Percentiles rank a stretch among this genome's conserved stretches.
Evolutionary conservation across 2,113 vertebrate genomes (phyloP).

Genomic region (Triplophysa rosa): DNA sequence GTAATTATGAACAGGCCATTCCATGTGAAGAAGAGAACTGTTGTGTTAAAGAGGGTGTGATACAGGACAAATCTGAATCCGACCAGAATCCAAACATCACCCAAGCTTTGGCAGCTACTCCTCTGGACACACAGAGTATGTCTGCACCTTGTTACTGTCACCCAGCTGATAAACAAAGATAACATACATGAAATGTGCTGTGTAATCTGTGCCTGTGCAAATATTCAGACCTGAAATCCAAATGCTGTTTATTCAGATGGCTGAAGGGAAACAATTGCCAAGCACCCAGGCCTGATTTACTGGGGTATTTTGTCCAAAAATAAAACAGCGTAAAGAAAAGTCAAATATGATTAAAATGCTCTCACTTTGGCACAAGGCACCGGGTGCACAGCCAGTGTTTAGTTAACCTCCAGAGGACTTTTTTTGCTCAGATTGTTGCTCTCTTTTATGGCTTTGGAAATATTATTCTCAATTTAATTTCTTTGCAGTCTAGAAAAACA

Average conservation of each 20-base stretch:
- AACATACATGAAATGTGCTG: constrained; percentile 11
- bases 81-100: constrained; percentile 13
- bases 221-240: constrained; percentile 19
- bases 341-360: background rate
- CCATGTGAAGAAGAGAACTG: constrained; percentile 19
- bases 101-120: constrained; percentile 20
- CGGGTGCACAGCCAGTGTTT: background rate
- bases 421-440: background rate
- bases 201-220: background rate
- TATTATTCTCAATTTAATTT: no score
- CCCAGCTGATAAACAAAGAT: constrained; percentile 22
- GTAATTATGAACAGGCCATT: background rate
- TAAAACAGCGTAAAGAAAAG: background rate
- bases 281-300: background rate
- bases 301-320: constrained; percentile 13
- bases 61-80: constrained; percentile 7
- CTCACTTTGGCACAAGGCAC: background rate
- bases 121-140: constrained; percentile 24
- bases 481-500: no score
- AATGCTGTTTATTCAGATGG: constrained; percentile 26
- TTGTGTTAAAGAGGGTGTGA: constrained; percentile 9
- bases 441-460: background rate
- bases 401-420: no score
- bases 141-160: constrained; percentile 7
- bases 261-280: constrained; percentile 1